These are phyloP conservation scores for Pseudonaja textilis DNA, from an alignment of 2,113 vertebrate species.

Conservation along the genomic window DNA sequence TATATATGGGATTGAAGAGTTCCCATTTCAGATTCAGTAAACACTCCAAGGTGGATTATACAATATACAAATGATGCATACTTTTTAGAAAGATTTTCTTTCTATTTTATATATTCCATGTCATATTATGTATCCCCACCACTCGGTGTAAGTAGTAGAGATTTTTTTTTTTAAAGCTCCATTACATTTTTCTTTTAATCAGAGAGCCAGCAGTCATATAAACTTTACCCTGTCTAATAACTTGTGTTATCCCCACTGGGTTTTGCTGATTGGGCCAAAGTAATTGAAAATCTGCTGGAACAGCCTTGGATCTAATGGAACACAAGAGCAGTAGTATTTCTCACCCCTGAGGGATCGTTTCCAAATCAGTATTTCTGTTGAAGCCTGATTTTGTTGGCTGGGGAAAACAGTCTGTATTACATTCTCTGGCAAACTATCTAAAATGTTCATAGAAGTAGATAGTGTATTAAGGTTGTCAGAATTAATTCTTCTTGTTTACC, in stretches of 20 bases:
- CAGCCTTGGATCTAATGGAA: slow-evolving; percentile 2
- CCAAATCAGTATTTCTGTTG: not conserved
- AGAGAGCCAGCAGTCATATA: not conserved
- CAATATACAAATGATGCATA: not conserved
- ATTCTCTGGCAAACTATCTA: not conserved
- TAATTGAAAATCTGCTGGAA: not conserved
- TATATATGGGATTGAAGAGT: not conserved
- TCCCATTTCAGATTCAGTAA: not conserved
- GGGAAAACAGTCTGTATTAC: not conserved
- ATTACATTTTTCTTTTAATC: not conserved
- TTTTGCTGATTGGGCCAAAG: slow-evolving; percentile 27
- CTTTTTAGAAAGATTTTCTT: not conserved
- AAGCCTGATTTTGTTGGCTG: not conserved
- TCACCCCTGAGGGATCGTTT: not conserved
- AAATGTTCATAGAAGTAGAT: not conserved
- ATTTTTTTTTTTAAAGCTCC: not conserved
- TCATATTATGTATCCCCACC: not conserved
- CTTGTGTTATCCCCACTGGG: not conserved
- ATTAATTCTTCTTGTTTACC: not conserved
- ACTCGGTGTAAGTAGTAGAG: not conserved
- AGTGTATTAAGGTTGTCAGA: not conserved
- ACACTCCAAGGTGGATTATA: not conserved
- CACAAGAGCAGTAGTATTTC: slow-evolving; percentile 6
- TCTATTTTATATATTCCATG: not conserved
- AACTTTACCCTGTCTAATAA: not conserved